Base-by-base conservation (phyloP, 2,113 vertebrate species). In the Vulpes ferrilata region DNA sequence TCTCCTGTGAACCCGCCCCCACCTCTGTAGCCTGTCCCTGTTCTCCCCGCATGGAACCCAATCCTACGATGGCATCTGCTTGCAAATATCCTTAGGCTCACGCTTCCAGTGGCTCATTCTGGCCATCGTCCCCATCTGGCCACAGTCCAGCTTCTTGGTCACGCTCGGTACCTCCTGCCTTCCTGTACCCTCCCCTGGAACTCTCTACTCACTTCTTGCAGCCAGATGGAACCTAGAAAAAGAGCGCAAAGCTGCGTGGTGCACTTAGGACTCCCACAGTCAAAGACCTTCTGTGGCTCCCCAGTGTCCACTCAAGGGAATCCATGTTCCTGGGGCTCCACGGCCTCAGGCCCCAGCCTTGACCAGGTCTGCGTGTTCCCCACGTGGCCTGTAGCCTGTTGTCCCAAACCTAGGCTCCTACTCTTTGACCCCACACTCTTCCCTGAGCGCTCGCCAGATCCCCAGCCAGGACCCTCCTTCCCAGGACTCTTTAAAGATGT, bases 341-440 rank as follows among this genome's bases (percentile, higher is more conserved):
- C 35, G 19, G 84, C 53, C 48, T 4, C 11, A 67, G 65, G 23
- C 43, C n/a, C 22, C 27, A 3, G 27, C 4, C 64, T n/a, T 5
- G 23, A 76, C 78, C 57, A 16, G 8, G 78, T 35, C 82, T 59
- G 35, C 2, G 30, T 19, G 11, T 62, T 8, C 6, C 55, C 27
- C 12, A 2, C n/a, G 2, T 22, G 71, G 87, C 82, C 88, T 5
- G 60, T 4, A 0, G 8, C 25, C 0, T 3, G 2, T 13, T 27
- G 17, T 60, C 13, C 23, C 11, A 10, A 10, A 10, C 22, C 11
- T 16, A 51, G 5, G 2, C 15, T 27, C 79, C 32, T 48, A 1
- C n/a, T 69, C 27, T 3, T 13, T 3, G 53, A 48, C 83, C n/a
- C 55, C 76, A 20, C 2, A 1, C 12, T 12, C 20, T 16, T 59